Evolutionary conservation across 2,888 invertebrate species (phyloP), one percentile per base, ranked within the genome.

Genomic region (Dryobota labecula): DNA sequence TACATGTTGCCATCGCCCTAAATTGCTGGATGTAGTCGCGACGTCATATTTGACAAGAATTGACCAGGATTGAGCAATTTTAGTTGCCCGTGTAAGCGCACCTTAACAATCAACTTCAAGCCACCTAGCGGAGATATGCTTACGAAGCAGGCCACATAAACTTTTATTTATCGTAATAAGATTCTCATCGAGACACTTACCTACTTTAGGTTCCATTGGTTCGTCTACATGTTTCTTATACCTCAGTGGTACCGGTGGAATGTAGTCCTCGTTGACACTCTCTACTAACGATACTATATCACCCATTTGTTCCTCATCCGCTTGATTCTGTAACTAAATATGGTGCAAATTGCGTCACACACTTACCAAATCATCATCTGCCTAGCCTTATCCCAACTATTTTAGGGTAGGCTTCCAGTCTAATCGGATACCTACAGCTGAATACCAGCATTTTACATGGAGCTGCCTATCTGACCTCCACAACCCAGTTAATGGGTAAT

Each of bases 271-370:
- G 83, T 95, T 95, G 66, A 96, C 92, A 73, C 95, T 95, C 79
- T 96, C 96, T 33, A 96, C 94, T 70, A 96, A 84, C 0, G 96
- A 96, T 68, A 95, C 87, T 36, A 96, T 95, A 54, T 96, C 96
- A 6, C 95, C 96, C 94, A 95, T 92, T 62, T 93, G 89, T 74
- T 96, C 96, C 84, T 96, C 95, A 64, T 95, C 94, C 0, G 87
- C 80, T 70, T 86, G 84, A 7, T 85, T 83, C 91, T 90, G 51
- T 30, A 57, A 56, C 51, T 57, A 51, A 58, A 53, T 27, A 27
- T 8, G 13, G 20, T 38, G 24, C 15, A 33, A 41, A 38, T 70
- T 70, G 20, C 38, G 15, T 54, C 41, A 27, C 9, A 15, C 7
- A 63, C 7, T 33, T 15, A 36, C 15, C 9, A 27, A 65, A 45